These are phyloP conservation scores for Dissostichus mawsoni DNA, from an alignment of 2,113 vertebrate genomes.

Conservation along the genomic window DNA sequence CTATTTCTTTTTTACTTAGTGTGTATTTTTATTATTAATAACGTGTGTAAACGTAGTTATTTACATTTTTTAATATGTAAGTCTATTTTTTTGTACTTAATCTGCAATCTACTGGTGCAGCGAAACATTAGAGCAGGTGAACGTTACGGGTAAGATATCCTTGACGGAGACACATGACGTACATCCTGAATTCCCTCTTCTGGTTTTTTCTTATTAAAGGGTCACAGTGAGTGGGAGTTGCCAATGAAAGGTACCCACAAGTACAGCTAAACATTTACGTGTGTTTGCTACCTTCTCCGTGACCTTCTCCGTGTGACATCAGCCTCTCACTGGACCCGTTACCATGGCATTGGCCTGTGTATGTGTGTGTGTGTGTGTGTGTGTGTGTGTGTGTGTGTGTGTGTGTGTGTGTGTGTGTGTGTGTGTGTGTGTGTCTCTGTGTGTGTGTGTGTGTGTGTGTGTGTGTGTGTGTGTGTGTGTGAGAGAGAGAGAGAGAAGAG, in stretches of 20 bases:
- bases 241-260: neutral
- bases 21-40: too few species aligned
- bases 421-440: neutral
- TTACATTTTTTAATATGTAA: too few species aligned
- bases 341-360: constrained; percentile 24
- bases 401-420: constrained; percentile 1
- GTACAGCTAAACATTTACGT: neutral
- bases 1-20: too few species aligned
- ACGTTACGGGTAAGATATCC: neutral
- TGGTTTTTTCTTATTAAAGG: neutral
- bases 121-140: too few species aligned
- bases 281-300: neutral
- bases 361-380: neutral
- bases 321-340: constrained; percentile 23
- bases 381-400: neutral
- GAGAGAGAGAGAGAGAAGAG: too few species aligned
- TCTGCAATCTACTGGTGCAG: too few species aligned
- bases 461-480: too few species aligned
- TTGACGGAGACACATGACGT: neutral
- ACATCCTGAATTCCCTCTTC: neutral
- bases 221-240: neutral
- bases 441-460: too few species aligned
- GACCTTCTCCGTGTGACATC: constrained; percentile 32
- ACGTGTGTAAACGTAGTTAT: too few species aligned
- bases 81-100: too few species aligned